phyloP scores from a whole-genome alignment of 2,113 vertebrate genomes.

The Setophaga petechia region DNA sequence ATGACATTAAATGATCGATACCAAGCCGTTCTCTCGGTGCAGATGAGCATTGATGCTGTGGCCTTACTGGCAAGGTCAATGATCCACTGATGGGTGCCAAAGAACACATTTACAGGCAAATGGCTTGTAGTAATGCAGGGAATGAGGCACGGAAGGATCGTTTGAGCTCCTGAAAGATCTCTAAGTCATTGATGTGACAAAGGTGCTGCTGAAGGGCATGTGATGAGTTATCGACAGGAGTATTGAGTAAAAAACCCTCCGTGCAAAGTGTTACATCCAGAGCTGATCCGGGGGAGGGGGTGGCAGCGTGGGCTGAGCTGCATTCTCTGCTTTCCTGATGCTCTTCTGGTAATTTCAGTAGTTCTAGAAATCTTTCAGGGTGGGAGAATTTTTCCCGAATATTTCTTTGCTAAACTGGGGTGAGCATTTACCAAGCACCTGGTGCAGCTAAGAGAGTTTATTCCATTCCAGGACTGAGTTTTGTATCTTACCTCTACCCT shows the following conservation, averaged over 20 bases:
- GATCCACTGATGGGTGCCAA: conserved; percentile 11
- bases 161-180: conserved; percentile 20
- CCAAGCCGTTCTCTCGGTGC: neutral
- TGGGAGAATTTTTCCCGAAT: neutral
- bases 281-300: neutral
- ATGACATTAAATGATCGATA: neutral
- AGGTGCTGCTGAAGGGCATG: neutral
- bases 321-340: neutral
- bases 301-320: neutral
- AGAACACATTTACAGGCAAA: conserved; percentile 54
- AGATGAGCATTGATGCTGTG: neutral
- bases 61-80: neutral
- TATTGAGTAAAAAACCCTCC: neutral
- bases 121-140: conserved; percentile 44
- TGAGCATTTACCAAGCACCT: neutral
- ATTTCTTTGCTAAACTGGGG: neutral
- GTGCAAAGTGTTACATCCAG: neutral
- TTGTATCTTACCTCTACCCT: neutral
- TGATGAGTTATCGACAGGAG: neutral
- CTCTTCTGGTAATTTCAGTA: neutral
- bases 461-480: neutral
- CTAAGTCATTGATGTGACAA: neutral
- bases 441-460: neutral
- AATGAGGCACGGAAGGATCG: neutral
- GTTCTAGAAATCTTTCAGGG: neutral